Base-by-base conservation (phyloP, 1,140 invertebrate genomes). In the Aphaenogaster ashmeadi region DNA sequence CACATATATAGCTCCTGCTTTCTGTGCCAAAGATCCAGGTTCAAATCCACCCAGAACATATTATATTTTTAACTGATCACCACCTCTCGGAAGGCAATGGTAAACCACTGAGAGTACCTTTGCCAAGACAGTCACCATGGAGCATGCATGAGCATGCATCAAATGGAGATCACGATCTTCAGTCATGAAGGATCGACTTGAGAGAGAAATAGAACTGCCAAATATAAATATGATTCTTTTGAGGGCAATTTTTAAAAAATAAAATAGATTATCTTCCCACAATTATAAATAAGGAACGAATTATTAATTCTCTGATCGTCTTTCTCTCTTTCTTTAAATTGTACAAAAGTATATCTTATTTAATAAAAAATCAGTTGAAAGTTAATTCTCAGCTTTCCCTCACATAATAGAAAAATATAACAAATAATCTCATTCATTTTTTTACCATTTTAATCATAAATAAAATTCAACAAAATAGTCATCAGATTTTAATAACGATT, bases 161-260 rank as follows among this genome's bases (percentile, higher is more conserved):
- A n/a, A n/a, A n/a, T n/a, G n/a, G n/a, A n/a, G n/a, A n/a, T n/a
- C n/a, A n/a, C n/a, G n/a, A n/a, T n/a, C n/a, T n/a, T n/a, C n/a
- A n/a, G n/a, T n/a, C n/a, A n/a, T n/a, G n/a, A n/a, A n/a, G n/a
- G n/a, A n/a, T n/a, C n/a, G n/a, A n/a, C n/a, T n/a, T n/a, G n/a
- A n/a, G n/a, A n/a, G n/a, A n/a, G n/a, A n/a, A n/a, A n/a, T 50
- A 79, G 60, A 66, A 64, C 9, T 64, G 58, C 44, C 38, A 66
- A 80, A 80, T 54, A 79, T 33, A 18, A 80, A 60, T 27, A 15
- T 21, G 33, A 21, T 52, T 67, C 44, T 44, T 80, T 66, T 38
- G 11, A 52, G 11, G 18, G 38, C 11, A 77, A 33, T 18, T 38
- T 66, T 50, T 52, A 52, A 50, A 50, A 66, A 38, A 79, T 21